Evolutionary conservation across 2,113 vertebrate genomes (phyloP).

Genomic region (Osmerus eperlanus): DNA sequence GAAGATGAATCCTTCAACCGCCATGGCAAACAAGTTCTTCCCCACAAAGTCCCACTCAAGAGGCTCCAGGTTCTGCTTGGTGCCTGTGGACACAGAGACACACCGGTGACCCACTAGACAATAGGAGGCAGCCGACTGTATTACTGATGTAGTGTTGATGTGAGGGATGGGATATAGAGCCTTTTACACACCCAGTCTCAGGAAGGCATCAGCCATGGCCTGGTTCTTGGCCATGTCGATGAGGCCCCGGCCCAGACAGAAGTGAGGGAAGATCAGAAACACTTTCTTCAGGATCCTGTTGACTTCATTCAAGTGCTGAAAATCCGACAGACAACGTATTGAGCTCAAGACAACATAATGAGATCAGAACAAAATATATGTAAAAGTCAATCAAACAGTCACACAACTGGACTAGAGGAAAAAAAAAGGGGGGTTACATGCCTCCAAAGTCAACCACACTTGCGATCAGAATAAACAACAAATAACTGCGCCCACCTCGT

Average conservation of each 20-base stretch:
- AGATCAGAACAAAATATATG: neutral
- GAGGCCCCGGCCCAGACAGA: constrained; percentile 78
- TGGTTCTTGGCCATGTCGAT: constrained; percentile 82
- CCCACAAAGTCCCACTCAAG: constrained; percentile 77
- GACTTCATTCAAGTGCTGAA: constrained; percentile 71
- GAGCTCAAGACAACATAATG: neutral
- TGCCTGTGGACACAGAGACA: constrained; percentile 51
- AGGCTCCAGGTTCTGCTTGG: constrained; percentile 64
- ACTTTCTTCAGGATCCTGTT: constrained; percentile 76
- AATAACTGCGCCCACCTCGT: constrained; percentile 59
- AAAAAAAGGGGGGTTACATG: too few species aligned
- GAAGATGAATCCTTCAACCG: constrained; percentile 70
- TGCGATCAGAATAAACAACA: neutral
- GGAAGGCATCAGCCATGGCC: constrained; percentile 70
- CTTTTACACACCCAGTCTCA: constrained; percentile 65
- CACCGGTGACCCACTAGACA: neutral
- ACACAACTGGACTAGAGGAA: too few species aligned
- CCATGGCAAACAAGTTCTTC: constrained; percentile 79
- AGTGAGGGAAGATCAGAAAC: constrained; percentile 80
- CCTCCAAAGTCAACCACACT: too few species aligned
- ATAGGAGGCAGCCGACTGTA: too few species aligned
- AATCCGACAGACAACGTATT: constrained; percentile 9
- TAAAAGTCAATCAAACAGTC: neutral
- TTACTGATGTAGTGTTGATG: too few species aligned
- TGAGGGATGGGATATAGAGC: too few species aligned